A percentile compares a stretch with the other conserved stretches of the same genome.
These are phyloP conservation scores for Perithous albicinctus DNA, from an alignment of 2,888 invertebrate genomes.

Conservation along the genomic window DNA sequence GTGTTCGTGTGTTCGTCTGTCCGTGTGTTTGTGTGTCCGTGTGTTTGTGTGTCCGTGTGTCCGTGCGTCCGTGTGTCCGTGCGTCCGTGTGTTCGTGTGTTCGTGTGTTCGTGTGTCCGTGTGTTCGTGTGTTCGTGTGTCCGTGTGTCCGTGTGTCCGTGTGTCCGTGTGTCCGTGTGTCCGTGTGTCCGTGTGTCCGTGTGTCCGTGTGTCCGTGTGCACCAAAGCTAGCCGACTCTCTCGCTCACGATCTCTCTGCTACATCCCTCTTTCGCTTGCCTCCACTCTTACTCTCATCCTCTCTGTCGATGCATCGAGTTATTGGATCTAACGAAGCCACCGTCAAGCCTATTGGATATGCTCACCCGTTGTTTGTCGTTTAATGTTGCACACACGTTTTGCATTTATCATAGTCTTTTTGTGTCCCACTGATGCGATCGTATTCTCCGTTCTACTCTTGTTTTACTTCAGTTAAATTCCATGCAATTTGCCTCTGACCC, in stretches of 20 bases:
- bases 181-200: constrained; percentile 56
- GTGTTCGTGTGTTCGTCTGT: too few relatives aligned
- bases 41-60: too few relatives aligned
- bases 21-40: too few relatives aligned
- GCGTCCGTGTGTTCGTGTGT: too few relatives aligned
- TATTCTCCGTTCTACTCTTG: neutral
- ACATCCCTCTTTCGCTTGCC: neutral
- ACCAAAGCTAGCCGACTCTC: constrained; percentile 40
- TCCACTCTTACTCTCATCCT: constrained; percentile 38
- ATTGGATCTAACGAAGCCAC: constrained; percentile 60
- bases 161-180: too few relatives aligned
- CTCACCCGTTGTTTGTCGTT: constrained; percentile 41
- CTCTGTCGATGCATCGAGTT: constrained; percentile 62
- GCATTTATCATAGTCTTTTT: constrained; percentile 29
- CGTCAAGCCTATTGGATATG: constrained; percentile 40
- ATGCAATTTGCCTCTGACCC: neutral
- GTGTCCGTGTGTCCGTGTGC: too few relatives aligned
- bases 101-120: too few relatives aligned
- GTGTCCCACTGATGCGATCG: neutral
- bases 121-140: too few relatives aligned
- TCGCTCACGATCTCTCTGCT: constrained; percentile 24
- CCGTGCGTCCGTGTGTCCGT: too few relatives aligned
- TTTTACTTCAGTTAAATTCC: neutral
- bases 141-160: too few relatives aligned
- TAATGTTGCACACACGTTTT: constrained; percentile 27